phyloP scores from a whole-genome alignment of 2,888 invertebrate species.

The Chrysolina oricalcia region DNA sequence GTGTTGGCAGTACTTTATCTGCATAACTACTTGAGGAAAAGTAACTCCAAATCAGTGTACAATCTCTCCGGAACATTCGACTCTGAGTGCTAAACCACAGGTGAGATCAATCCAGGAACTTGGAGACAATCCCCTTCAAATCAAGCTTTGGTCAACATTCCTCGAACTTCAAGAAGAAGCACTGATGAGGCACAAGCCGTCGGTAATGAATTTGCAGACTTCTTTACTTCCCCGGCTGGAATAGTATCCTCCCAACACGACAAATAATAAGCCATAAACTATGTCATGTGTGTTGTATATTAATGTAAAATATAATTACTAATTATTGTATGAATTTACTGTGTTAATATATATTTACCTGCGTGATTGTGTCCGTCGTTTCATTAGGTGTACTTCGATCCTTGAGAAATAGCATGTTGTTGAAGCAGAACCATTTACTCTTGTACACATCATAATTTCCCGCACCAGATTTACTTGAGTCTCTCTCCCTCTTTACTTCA shows the following conservation, averaged over 20 bases:
- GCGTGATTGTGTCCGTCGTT: slow-evolving; percentile 6
- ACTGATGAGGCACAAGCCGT: slow-evolving; percentile 23
- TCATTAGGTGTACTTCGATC: slow-evolving; percentile 17
- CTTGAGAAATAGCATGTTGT: slow-evolving; percentile 33
- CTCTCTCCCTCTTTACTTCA: slow-evolving; percentile 26
- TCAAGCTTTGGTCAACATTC: slow-evolving; percentile 30
- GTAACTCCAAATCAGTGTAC: slow-evolving; percentile 20
- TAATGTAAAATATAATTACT: neutral
- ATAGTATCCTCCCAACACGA: slow-evolving; percentile 24
- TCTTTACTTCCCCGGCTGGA: slow-evolving; percentile 24
- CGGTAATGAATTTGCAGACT: slow-evolving; percentile 35
- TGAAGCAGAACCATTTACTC: slow-evolving; percentile 36
- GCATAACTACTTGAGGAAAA: slow-evolving; percentile 27
- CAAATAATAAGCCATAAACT: slow-evolving; percentile 19
- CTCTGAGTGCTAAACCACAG: slow-evolving; percentile 29
- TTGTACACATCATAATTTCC: slow-evolving; percentile 23
- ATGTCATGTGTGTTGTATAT: slow-evolving; percentile 3
- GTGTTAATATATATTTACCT: slow-evolving; percentile 1
- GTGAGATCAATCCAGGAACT: slow-evolving; percentile 29
- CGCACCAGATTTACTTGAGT: slow-evolving; percentile 24
- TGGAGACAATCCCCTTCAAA: slow-evolving; percentile 34
- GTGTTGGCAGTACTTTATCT: slow-evolving; percentile 11
- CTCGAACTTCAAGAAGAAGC: slow-evolving; percentile 34
- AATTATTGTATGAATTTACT: neutral
- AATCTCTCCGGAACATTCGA: slow-evolving; percentile 28